Evolutionary conservation across 2,797 vertebrate species (phyloP), one percentile per base, ranked within the genome.

Genomic region (Falco rusticolus): DNA sequence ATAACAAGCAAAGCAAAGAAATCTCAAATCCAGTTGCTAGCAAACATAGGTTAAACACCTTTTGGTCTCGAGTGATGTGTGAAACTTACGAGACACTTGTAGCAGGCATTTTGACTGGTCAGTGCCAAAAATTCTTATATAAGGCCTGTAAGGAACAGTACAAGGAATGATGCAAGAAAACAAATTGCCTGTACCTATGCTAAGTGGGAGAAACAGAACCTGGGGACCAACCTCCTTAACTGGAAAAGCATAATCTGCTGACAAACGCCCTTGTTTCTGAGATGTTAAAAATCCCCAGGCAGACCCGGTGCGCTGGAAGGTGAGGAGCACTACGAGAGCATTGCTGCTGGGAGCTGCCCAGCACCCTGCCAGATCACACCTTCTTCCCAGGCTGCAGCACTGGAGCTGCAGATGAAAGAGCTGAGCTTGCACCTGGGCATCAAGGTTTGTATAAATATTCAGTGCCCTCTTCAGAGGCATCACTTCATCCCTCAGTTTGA

Each of bases 251-350:
- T 43, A 59, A 63, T 10, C 48, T 51, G 26, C 33, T 82, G 50
- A 75, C 43, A 72, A 80, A 22, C 1, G 4, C 11, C 10, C 13
- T 53, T 6, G 17, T 50, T 69, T 72, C 59, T 26, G 33, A 54
- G 51, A 16, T 19, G 24, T 29, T 63, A 53, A 39, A 65, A 83
- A 21, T 15, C 39, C 64, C 5, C 0, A 0, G 63, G 37, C 25
- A 53, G 75, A 53, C 10, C 43, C 47, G 4, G 17, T 43, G 25
- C 3, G 1, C 57, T 43, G 74, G 83, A 65, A 87, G 71, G 33
- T 2, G 1, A 60, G 24, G 31, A 79, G n/a, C 43, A 24, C 51
- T 37, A 53, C 20, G 0, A 0, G 39, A 78, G 51, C 56, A 28
- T 34, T 18, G 10, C 28, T 0, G 8, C 33, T 4, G 1, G 39